phyloP scores from a whole-genome alignment of 1,140 invertebrate genomes.

The Drosophila bipectinata region DNA sequence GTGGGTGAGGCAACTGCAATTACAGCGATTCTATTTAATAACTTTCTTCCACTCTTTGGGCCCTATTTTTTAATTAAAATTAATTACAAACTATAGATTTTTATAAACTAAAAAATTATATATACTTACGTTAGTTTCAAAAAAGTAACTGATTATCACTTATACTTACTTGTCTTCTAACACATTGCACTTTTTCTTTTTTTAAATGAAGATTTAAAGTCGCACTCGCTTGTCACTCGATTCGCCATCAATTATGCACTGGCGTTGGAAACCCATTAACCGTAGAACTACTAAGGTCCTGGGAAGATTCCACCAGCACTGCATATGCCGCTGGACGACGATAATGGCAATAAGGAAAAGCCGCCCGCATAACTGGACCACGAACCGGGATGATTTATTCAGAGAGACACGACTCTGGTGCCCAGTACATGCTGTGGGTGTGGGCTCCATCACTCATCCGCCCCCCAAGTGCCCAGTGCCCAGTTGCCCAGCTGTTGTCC shows the following conservation, averaged over 20 bases:
- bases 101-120: too few species aligned
- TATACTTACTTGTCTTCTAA: too few species aligned
- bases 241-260: conserved; percentile 28
- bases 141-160: too few species aligned
- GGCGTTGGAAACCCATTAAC: conserved; percentile 22
- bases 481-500: conserved; percentile 33
- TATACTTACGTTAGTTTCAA: background rate
- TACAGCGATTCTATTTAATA: conserved; percentile 1
- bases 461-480: conserved; percentile 20
- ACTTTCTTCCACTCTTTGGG: background rate
- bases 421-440: background rate
- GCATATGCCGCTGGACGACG: conserved; percentile 19
- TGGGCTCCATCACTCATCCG: conserved; percentile 51
- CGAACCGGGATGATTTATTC: conserved; percentile 35
- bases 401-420: background rate
- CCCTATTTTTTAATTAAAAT: background rate
- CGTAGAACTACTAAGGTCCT: conserved; percentile 14
- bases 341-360: background rate
- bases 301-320: conserved; percentile 23
- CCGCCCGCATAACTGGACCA: conserved; percentile 11
- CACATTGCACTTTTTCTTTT: too few species aligned
- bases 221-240: background rate
- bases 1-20: conserved; percentile 1
- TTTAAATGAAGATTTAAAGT: too few species aligned
- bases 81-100: background rate